A percentile compares a stretch with the other conserved stretches of the same genome.
Evolutionary conservation across 2,888 invertebrate genomes (phyloP).

Genomic region (Thalpophila matura): DNA sequence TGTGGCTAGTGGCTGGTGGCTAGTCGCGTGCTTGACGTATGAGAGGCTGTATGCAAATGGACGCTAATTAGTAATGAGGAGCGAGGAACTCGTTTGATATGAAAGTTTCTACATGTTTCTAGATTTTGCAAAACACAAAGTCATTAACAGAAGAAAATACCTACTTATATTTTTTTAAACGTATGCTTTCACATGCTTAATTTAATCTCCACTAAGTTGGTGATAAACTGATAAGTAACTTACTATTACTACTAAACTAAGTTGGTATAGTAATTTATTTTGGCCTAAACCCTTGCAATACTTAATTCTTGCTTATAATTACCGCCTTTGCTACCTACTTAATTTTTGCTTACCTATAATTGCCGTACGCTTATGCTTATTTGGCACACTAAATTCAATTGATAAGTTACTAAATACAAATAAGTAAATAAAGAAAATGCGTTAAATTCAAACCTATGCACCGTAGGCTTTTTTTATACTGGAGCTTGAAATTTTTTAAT

Average conservation of each 20-base stretch:
- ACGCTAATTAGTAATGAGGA: conserved; percentile 38
- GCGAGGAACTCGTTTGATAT: not conserved
- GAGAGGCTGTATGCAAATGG: conserved; percentile 25
- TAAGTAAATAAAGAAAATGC: conserved; percentile 20
- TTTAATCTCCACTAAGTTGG: no score
- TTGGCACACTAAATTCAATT: not conserved
- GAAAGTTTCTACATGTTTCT: not conserved
- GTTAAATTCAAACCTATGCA: not conserved
- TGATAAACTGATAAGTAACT: no score
- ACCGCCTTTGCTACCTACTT: no score
- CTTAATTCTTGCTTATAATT: no score
- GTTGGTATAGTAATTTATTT: no score
- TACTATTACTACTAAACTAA: no score
- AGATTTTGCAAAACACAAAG: no score
- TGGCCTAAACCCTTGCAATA: no score
- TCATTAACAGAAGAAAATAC: no score
- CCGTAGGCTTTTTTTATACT: conserved; percentile 23
- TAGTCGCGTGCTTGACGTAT: conserved; percentile 9
- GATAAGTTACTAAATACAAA: not conserved
- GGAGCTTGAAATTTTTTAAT: conserved; percentile 38
- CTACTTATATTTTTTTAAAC: no score
- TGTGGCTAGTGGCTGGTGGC: conserved; percentile 5
- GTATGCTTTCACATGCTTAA: no score
- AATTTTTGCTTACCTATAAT: not conserved
- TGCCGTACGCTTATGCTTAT: not conserved